Percentiles rank a stretch among this genome's conserved stretches.
phyloP scores from a whole-genome alignment of 2,797 vertebrate species.

The Phrynocephalus forsythii region DNA sequence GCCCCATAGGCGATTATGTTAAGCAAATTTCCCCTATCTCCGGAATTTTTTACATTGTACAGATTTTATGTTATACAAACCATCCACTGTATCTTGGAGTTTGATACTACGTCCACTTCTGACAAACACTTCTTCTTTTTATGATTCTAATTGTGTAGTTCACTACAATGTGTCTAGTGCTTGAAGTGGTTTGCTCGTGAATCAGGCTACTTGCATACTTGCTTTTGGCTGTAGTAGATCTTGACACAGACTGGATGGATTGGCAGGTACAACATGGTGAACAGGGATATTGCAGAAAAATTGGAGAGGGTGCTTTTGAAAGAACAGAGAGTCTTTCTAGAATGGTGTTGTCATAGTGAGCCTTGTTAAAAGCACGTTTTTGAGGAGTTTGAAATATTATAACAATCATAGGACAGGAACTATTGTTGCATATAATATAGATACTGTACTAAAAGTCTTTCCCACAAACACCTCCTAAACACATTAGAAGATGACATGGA shows the following conservation, averaged over 20 bases:
- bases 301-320: background rate
- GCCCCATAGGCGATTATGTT: too few relatives aligned
- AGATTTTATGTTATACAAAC: too few relatives aligned
- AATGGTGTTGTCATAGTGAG: background rate
- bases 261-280: background rate
- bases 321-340: background rate
- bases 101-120: background rate
- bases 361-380: too few relatives aligned
- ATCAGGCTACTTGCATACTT: background rate
- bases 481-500: background rate
- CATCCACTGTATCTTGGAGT: background rate
- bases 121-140: background rate
- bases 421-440: background rate
- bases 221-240: background rate
- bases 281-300: background rate
- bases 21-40: too few relatives aligned
- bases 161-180: background rate
- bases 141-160: background rate
- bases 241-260: background rate
- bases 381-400: background rate
- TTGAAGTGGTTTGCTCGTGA: slow-evolving; percentile 6
- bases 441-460: background rate
- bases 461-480: background rate
- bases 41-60: too few relatives aligned
- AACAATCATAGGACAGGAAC: background rate